Evolutionary conservation across 2,113 vertebrate species (phyloP).

Genomic region (Centropus unirufus): DNA sequence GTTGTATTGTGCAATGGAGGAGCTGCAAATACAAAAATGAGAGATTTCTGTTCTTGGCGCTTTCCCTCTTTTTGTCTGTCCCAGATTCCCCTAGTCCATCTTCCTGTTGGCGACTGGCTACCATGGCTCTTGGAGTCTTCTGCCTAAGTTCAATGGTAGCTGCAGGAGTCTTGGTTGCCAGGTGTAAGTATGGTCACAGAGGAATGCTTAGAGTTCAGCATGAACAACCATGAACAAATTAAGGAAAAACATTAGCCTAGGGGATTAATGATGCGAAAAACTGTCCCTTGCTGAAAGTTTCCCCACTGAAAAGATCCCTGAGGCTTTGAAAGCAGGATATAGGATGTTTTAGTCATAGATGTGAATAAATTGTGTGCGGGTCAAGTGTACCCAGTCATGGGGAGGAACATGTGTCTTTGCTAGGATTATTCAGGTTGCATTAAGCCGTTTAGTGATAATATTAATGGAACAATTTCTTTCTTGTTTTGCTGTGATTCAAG

Average conservation of each 20-base stretch:
- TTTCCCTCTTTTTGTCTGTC: not conserved
- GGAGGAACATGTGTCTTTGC: not conserved
- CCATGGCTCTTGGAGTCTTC: slow-evolving; percentile 17
- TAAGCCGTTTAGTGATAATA: not conserved
- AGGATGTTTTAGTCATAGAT: not conserved
- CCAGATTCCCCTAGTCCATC: not conserved
- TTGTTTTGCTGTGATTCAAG: slow-evolving; percentile 31
- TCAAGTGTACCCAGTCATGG: not conserved
- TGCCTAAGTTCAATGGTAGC: slow-evolving; percentile 43
- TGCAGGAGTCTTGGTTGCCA: not conserved
- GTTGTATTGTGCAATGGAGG: not conserved
- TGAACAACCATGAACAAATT: not conserved
- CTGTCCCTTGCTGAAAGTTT: not conserved
- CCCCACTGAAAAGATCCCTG: not conserved
- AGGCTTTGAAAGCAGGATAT: not conserved
- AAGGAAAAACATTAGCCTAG: not conserved
- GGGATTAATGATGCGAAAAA: not conserved
- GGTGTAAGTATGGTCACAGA: slow-evolving; percentile 37
- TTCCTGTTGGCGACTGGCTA: slow-evolving; percentile 8
- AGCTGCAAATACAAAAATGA: not conserved
- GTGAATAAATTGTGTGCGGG: not conserved
- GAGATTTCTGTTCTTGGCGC: not conserved
- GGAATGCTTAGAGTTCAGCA: not conserved
- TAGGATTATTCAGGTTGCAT: not conserved
- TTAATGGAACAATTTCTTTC: not conserved